phyloP scores from a whole-genome alignment of 2,888 invertebrate species.

The Biston stratarius region DNA sequence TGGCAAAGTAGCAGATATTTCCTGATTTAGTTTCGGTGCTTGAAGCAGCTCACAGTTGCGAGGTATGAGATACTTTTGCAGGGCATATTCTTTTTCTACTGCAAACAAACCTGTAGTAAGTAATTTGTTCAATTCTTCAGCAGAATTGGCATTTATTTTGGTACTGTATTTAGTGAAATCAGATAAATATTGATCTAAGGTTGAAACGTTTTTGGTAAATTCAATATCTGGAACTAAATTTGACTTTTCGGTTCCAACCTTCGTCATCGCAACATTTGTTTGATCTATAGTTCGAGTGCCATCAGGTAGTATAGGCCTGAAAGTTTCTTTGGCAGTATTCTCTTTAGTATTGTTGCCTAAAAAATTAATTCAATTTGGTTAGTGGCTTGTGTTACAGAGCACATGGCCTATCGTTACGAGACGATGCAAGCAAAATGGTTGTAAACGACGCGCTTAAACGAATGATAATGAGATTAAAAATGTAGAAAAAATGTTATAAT shows the following conservation, averaged over 20 bases:
- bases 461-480: too few relatives aligned
- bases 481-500: too few relatives aligned
- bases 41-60: neutral
- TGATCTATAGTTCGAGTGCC: neutral
- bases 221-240: neutral
- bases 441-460: too few relatives aligned
- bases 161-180: neutral
- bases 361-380: neutral
- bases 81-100: neutral
- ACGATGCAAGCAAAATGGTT: too few relatives aligned
- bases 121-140: neutral
- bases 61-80: constrained; percentile 1
- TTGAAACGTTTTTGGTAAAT: neutral
- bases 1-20: neutral
- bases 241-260: neutral
- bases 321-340: neutral
- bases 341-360: neutral
- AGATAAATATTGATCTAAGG: neutral
- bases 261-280: neutral
- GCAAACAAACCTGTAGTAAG: neutral
- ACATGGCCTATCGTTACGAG: too few relatives aligned
- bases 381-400: neutral
- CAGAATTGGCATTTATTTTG: neutral
- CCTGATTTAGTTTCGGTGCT: constrained; percentile 2
- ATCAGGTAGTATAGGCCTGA: neutral